Evolutionary conservation across 2,113 vertebrate genomes (phyloP), one percentile per base, ranked within the genome.

Genomic region (Leucosticte australis): DNA sequence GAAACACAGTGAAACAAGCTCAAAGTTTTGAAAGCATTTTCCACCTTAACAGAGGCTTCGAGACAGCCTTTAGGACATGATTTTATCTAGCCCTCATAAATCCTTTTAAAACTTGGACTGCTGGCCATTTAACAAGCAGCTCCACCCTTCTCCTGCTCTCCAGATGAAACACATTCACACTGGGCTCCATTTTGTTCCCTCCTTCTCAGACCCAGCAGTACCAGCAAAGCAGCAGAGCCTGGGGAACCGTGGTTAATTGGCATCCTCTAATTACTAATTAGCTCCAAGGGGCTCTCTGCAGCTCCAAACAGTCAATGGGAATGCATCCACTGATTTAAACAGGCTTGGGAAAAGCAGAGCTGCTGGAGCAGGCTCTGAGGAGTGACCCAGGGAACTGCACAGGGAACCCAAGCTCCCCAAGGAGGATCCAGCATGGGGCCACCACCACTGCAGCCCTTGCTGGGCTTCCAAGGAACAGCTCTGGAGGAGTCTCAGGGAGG

Each of bases 81-180:
- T 88, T 90, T 80, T 88, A 86, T 77, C 90, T 77, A 62, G 28
- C 46, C 30, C 21, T 90, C 75, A 41, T 71, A 91, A 95, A 94
- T 64, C 85, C 69, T 56, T 89, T 81, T 53, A 67, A 60, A 90
- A 71, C 85, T 73, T 59, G 89, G 68, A 26, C 11, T 59, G 52
- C 41, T 91, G 81, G 62, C 52, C 42, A 53, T 83, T 77, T 73
- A 88, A 83, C 68, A 80, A 89, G 80, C 71, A 55, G 79, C 86
- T 86, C 80, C 94, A 93, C 95, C 92, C 90, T 83, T 26, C 93
- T 68, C 82, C 62, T 53, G 59, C 87, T 87, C 88, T 87, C 85
- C 82, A 85, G 71, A 91, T 65, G 76, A 92, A 91, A 56, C 52
- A 35, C 70, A 60, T 37, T 47, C 0, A 0, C 18, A 9, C 55